Evolutionary conservation across 1,140 invertebrate genomes (phyloP).

Genomic region (Oncopodura yosiiana): DNA sequence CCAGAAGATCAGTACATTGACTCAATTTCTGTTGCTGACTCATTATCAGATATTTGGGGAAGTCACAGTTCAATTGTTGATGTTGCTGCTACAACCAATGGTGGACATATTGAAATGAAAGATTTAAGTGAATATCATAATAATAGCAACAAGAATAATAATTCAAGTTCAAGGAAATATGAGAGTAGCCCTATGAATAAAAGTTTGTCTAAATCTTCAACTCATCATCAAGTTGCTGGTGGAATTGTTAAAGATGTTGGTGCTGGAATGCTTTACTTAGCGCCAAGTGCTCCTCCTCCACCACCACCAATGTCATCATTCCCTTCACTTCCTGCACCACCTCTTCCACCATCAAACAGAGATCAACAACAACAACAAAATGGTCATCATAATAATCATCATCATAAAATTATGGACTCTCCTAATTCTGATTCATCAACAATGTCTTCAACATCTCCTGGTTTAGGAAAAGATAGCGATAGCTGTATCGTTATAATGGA

Average conservation of each 20-base stretch:
- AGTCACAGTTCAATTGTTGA: constrained; percentile 28
- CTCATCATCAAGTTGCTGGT: no score
- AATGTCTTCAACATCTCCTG: neutral
- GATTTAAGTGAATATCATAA: neutral
- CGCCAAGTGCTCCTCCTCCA: no score
- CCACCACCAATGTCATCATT: no score
- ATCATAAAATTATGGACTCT: neutral
- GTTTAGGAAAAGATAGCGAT: constrained; percentile 12
- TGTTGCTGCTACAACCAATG: constrained; percentile 1
- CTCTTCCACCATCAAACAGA: neutral
- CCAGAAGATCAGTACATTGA: constrained; percentile 2
- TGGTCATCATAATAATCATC: neutral
- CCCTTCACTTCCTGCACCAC: no score
- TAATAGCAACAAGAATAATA: no score
- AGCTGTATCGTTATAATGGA: constrained; percentile 30
- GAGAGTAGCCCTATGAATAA: no score
- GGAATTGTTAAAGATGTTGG: no score
- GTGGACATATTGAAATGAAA: neutral
- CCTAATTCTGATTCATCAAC: neutral
- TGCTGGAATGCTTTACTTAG: no score
- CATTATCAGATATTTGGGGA: constrained; percentile 27
- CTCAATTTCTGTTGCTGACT: constrained; percentile 24
- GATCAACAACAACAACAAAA: neutral
- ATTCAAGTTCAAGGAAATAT: no score
- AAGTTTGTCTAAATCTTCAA: no score